Conservation (phyloP, 2,797 vertebrate genomes). For the Chromis chromis region DNA sequence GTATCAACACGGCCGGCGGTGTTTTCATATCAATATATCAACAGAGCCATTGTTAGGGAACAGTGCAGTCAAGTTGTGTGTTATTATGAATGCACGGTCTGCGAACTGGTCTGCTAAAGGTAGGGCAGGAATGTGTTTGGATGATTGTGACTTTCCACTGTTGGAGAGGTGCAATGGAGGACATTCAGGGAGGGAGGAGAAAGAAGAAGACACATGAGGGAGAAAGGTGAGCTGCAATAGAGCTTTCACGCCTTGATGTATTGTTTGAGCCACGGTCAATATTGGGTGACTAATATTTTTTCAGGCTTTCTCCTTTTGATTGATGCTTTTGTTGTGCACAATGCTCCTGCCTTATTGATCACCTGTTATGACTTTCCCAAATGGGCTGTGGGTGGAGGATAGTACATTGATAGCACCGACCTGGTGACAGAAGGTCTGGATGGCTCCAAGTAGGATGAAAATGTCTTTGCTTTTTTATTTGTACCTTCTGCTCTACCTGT, state of each 20-base stretch:
- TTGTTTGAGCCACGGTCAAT: conserved; percentile 55
- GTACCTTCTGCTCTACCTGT: conserved; percentile 35
- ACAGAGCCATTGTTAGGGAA: conserved; percentile 52
- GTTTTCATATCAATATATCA: conserved; percentile 63
- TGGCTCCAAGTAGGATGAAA: conserved; percentile 33
- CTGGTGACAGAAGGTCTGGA: conserved; percentile 30
- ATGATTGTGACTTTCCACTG: conserved; percentile 69
- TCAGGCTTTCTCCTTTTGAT: conserved; percentile 55
- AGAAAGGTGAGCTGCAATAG: conserved; percentile 49
- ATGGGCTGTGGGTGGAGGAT: conserved; percentile 55
- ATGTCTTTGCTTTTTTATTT: conserved; percentile 28
- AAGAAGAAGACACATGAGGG: conserved; percentile 14
- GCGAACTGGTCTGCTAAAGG: conserved; percentile 49
- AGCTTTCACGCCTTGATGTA: conserved; percentile 64
- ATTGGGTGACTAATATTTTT: conserved; percentile 49
- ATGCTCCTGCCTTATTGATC: conserved; percentile 67
- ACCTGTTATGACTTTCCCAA: conserved; percentile 61
- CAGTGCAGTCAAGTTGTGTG: conserved; percentile 30
- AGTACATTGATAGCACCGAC: conserved; percentile 22
- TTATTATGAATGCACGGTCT: conserved; percentile 24
- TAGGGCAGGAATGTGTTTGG: conserved; percentile 68
- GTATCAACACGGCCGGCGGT: conserved; percentile 46
- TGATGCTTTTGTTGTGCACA: conserved; percentile 63
- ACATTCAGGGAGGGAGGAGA: conserved; percentile 24
- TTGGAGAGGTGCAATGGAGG: conserved; percentile 33